phyloP scores from a whole-genome alignment of 2,113 vertebrate genomes.

The Silurus glanis region DNA sequence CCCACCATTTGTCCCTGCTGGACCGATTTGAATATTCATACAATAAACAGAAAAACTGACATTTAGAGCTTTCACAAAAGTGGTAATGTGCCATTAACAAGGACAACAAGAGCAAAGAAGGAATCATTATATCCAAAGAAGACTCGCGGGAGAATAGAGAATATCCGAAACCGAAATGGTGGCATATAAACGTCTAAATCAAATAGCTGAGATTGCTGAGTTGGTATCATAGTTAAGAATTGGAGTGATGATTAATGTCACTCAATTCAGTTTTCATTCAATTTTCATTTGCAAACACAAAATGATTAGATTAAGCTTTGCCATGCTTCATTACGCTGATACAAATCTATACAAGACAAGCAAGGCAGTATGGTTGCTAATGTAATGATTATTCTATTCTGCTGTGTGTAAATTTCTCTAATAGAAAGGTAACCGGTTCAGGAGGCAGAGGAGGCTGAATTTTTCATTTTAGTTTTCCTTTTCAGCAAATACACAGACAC shows the following conservation, averaged over 20 bases:
- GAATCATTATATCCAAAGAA: background rate
- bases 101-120: background rate
- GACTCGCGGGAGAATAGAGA: background rate
- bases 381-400: constrained; percentile 34
- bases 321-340: constrained; percentile 32
- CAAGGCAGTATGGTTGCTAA: constrained; percentile 15
- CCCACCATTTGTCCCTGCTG: constrained; percentile 46
- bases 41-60: constrained; percentile 43
- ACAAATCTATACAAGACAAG: constrained; percentile 26
- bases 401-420: constrained; percentile 12
- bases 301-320: constrained; percentile 29
- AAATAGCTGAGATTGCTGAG: constrained; percentile 15
- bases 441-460: background rate
- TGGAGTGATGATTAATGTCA: constrained; percentile 4
- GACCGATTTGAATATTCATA: constrained; percentile 61
- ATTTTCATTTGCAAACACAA: constrained; percentile 24
- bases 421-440: constrained; percentile 7
- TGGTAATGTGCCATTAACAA: constrained; percentile 29
- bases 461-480: background rate
- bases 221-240: constrained; percentile 43
- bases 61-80: constrained; percentile 41
- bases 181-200: background rate
- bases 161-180: background rate
- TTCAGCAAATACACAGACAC: background rate
- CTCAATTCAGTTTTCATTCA: constrained; percentile 16